Conservation (phyloP, 2,113 vertebrate genomes). For the Periophthalmus modestus region DNA sequence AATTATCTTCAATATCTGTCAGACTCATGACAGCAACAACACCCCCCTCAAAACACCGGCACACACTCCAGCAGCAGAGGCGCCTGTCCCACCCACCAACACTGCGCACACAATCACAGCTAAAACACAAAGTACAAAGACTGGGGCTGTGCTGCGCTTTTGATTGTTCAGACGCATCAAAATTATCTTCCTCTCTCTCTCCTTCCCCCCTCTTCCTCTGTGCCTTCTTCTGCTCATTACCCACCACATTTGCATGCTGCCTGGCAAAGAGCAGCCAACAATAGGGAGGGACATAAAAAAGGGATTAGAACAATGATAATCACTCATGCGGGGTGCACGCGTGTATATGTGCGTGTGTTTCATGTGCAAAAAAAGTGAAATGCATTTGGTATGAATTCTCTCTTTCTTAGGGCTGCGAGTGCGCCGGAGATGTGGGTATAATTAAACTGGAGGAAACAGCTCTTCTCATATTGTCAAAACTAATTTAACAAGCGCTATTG, state of each 20-base stretch:
- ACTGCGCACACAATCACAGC: slow-evolving; percentile 53
- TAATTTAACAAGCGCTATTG: slow-evolving; percentile 32
- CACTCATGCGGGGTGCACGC: slow-evolving; percentile 44
- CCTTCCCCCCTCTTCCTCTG: slow-evolving; percentile 37
- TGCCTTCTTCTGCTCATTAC: slow-evolving; percentile 78
- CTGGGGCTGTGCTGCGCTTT: slow-evolving; percentile 73
- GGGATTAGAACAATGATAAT: slow-evolving; percentile 78
- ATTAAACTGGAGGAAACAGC: slow-evolving; percentile 54
- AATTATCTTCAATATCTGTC: slow-evolving; percentile 85
- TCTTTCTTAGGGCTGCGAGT: slow-evolving; percentile 44
- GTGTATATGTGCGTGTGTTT: slow-evolving; percentile 22
- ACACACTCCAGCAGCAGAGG: slow-evolving; percentile 2
- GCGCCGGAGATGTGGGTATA: slow-evolving; percentile 44
- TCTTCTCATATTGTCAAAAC: slow-evolving; percentile 41
- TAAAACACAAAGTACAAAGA: slow-evolving; percentile 74
- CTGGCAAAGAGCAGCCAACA: slow-evolving; percentile 72
- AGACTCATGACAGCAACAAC: slow-evolving; percentile 77
- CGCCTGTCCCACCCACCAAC: slow-evolving; percentile 37
- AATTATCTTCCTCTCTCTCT: slow-evolving; percentile 62
- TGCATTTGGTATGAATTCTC: slow-evolving; percentile 33
- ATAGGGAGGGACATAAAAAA: slow-evolving; percentile 75
- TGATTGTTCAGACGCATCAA: slow-evolving; percentile 75
- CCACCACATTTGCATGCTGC: slow-evolving; percentile 76
- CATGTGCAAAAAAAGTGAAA: slow-evolving; percentile 40
- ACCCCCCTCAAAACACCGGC: slow-evolving; percentile 15